phyloP scores from a whole-genome alignment of 2,797 vertebrate genomes.

The Tolypeutes matacus region DNA sequence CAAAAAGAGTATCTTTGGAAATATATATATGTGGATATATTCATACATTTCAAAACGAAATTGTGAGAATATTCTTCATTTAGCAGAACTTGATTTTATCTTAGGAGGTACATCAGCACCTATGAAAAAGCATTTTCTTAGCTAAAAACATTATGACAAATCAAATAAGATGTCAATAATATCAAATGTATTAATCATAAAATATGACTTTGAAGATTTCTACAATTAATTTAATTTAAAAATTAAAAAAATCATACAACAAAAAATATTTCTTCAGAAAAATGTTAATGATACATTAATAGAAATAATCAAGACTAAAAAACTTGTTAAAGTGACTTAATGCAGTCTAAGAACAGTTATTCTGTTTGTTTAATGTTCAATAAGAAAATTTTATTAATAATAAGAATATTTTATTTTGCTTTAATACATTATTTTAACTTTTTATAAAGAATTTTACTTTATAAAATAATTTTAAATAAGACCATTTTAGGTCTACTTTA shows the following conservation, averaged over 20 bases:
- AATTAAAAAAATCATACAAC: not conserved
- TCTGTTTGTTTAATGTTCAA: not conserved
- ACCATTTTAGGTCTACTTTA: not conserved
- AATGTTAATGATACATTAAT: not conserved
- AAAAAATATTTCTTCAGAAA: conserved; percentile 29
- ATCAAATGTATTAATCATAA: conserved; percentile 25
- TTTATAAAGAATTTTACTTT: not conserved
- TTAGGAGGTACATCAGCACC: not conserved
- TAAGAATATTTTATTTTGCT: not conserved
- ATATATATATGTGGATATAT: not conserved
- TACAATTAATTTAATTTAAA: not conserved
- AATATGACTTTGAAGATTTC: not conserved
- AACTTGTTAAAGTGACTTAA: not conserved
- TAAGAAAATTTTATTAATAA: not conserved
- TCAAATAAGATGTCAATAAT: not conserved
- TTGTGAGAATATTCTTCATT: not conserved
- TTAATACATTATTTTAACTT: not conserved
- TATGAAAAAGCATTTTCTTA: not conserved
- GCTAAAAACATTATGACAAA: not conserved
- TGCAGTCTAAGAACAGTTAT: not conserved
- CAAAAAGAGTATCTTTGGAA: not conserved
- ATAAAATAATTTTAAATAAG: conserved; percentile 41
- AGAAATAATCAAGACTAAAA: not conserved
- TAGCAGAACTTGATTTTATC: not conserved
- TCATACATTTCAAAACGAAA: not conserved